Conservation (phyloP, 2,797 vertebrate genomes). For the Synaphobranchus kaupii region DNA sequence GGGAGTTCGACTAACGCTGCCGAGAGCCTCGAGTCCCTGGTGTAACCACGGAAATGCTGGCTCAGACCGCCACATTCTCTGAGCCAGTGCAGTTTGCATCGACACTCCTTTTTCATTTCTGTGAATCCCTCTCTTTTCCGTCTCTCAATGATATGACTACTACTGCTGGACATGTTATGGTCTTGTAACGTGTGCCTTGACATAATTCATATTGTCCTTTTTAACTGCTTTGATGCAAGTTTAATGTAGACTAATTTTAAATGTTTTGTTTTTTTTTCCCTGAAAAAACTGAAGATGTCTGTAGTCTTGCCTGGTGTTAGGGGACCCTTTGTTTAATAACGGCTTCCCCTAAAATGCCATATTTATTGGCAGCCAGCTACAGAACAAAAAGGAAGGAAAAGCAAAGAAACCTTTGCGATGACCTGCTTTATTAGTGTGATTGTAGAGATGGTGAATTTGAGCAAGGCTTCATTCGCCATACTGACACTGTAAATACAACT, state of each 20-base stretch:
- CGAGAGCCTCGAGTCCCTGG: slow-evolving; percentile 92
- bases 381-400: slow-evolving; percentile 59
- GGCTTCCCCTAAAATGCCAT: slow-evolving; percentile 61
- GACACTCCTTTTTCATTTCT: slow-evolving; percentile 18
- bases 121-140: slow-evolving; percentile 34
- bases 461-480: slow-evolving; percentile 75
- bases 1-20: slow-evolving; percentile 73
- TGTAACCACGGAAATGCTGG: slow-evolving; percentile 68
- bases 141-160: slow-evolving; percentile 33
- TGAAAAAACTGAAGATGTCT: slow-evolving; percentile 31
- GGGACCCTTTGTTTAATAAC: slow-evolving; percentile 51
- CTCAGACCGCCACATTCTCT: not conserved
- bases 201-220: slow-evolving; percentile 56
- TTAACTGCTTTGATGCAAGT: slow-evolving; percentile 58
- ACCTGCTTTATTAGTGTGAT: slow-evolving; percentile 74
- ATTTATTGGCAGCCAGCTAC: slow-evolving; percentile 79
- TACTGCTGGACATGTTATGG: slow-evolving; percentile 49
- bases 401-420: slow-evolving; percentile 67
- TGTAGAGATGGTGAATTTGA: slow-evolving; percentile 75
- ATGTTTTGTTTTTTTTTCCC: slow-evolving; percentile 39
- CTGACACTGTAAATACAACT: slow-evolving; percentile 79
- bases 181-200: slow-evolving; percentile 70
- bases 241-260: slow-evolving; percentile 55
- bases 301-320: slow-evolving; percentile 51
- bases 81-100: not conserved